Evolutionary conservation across 2,888 invertebrate genomes (phyloP).

Genomic region (Plutella xylostella): DNA sequence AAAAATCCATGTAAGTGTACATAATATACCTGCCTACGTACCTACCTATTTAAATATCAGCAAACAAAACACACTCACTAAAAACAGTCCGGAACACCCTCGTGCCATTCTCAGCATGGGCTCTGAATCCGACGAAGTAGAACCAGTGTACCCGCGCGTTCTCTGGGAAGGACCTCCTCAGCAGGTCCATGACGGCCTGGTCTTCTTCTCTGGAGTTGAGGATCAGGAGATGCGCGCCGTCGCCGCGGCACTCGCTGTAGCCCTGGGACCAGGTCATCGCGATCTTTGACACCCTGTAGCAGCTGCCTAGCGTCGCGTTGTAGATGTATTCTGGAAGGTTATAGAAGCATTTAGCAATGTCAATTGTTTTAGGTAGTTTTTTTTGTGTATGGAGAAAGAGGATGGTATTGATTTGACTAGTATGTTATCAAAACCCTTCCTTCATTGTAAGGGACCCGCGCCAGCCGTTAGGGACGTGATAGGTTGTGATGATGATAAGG

Average conservation of each 20-base stretch:
- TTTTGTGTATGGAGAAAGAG: too few species aligned
- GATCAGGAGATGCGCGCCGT: conserved; percentile 36
- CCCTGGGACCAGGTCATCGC: conserved; percentile 41
- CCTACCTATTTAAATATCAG: too few species aligned
- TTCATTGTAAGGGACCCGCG: too few species aligned
- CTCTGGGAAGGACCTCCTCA: conserved; percentile 13
- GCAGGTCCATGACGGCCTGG: conserved; percentile 25
- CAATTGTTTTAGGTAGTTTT: too few species aligned
- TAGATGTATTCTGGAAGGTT: conserved; percentile 32
- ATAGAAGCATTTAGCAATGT: too few species aligned
- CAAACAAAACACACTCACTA: too few species aligned
- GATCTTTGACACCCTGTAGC: conserved; percentile 34
- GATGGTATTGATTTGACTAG: too few species aligned
- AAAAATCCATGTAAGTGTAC: too few species aligned
- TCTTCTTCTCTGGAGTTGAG: conserved; percentile 26
- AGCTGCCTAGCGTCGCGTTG: conserved; percentile 24
- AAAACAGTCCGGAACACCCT: conserved; percentile 42
- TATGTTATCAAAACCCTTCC: too few species aligned
- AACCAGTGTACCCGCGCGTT: conserved; percentile 25
- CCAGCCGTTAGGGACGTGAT: too few species aligned
- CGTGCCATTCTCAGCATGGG: conserved; percentile 24
- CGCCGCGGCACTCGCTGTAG: conserved; percentile 33
- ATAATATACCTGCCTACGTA: too few species aligned
- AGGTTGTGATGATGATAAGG: too few species aligned
- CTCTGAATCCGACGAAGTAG: conserved; percentile 39